Evolutionary conservation across 1,140 invertebrate genomes (phyloP).

Genomic region (Meteorus sp.): DNA sequence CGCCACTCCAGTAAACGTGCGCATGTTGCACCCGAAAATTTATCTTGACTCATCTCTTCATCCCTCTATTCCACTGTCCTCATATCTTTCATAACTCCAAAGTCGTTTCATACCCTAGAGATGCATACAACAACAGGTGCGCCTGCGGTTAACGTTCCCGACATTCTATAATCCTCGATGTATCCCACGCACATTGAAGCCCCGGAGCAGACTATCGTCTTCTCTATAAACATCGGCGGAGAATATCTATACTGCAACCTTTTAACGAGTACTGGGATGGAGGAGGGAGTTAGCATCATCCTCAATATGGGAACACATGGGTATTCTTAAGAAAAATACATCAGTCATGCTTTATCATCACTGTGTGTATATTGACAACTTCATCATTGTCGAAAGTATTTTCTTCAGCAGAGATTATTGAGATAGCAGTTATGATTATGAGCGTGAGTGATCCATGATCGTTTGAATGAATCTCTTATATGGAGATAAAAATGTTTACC

Average conservation of each 20-base stretch:
- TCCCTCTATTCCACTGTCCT: not conserved
- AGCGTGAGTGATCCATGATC: no score
- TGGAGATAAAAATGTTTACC: no score
- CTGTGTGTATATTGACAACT: no score
- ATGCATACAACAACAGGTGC: not conserved
- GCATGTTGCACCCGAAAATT: conserved; percentile 18
- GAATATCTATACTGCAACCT: not conserved
- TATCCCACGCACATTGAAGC: conserved; percentile 5
- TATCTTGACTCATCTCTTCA: not conserved
- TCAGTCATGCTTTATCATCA: no score
- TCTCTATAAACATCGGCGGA: not conserved
- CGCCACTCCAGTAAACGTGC: conserved; percentile 14
- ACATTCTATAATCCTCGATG: not conserved
- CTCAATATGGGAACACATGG: no score
- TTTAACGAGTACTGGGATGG: not conserved
- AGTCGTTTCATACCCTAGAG: not conserved
- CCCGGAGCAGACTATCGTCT: not conserved
- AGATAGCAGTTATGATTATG: no score
- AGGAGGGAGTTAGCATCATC: no score
- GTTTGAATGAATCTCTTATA: no score
- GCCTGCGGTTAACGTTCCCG: conserved; percentile 3
- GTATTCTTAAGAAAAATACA: no score
- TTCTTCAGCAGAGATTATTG: no score
- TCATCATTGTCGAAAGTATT: no score
- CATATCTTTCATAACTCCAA: not conserved